Conservation (phyloP, 2,888 invertebrate genomes). For the Caenorhabditis zanzibari region DNA sequence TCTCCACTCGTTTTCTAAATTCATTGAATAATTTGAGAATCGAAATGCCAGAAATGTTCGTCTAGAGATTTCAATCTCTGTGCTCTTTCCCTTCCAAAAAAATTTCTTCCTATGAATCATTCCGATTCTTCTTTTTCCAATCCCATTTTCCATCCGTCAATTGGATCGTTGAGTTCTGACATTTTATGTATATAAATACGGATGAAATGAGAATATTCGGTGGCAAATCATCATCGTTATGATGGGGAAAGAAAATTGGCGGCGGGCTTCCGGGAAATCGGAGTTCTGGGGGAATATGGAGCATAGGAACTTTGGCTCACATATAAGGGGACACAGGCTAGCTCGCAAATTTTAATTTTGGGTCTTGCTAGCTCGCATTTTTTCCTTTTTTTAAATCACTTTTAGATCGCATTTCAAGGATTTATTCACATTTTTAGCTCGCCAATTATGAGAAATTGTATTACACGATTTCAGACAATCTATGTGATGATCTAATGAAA, state of each 20-base stretch:
- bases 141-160: conserved; percentile 35
- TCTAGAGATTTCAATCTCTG: conserved; percentile 24
- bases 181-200: conserved; percentile 6
- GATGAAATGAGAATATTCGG: not conserved
- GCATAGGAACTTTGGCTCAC: too few relatives aligned
- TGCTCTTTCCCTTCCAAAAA: not conserved
- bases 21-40: conserved; percentile 16
- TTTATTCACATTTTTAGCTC: too few relatives aligned
- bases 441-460: too few relatives aligned
- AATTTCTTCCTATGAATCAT: conserved; percentile 35
- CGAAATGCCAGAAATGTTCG: not conserved
- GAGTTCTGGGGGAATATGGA: too few relatives aligned
- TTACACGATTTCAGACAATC: too few relatives aligned
- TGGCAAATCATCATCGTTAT: conserved; percentile 19
- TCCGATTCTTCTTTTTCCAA: not conserved
- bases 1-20: conserved; percentile 12
- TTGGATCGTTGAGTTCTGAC: conserved; percentile 44
- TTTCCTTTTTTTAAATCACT: too few relatives aligned
- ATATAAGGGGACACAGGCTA: too few relatives aligned
- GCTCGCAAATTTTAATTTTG: too few relatives aligned
- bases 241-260: not conserved
- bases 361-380: too few relatives aligned
- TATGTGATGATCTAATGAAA: too few relatives aligned
- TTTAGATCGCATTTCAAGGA: too few relatives aligned
- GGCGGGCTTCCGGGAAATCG: not conserved